Percentiles rank a stretch among this genome's conserved stretches.
These are phyloP conservation scores for Ophthalmolycus amberensis DNA, from an alignment of 2,113 vertebrate species.

Conservation along the genomic window DNA sequence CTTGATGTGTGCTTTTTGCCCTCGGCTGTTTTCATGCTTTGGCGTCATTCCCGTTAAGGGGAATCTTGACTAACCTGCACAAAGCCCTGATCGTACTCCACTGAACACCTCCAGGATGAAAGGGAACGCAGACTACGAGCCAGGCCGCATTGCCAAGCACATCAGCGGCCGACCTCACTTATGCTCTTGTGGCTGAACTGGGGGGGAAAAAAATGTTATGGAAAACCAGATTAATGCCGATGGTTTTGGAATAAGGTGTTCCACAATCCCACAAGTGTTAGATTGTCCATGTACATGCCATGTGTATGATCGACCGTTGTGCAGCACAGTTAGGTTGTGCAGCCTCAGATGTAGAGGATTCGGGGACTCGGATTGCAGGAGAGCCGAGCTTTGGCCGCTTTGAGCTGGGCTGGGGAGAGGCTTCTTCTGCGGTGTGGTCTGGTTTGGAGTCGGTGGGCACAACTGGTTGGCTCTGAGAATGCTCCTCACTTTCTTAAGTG, in stretches of 20 bases:
- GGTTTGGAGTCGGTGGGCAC: not conserved
- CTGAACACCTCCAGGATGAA: constrained; percentile 1
- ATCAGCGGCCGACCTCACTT: not conserved
- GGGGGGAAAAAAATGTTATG: no score
- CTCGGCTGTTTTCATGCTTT: not conserved
- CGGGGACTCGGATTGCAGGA: not conserved
- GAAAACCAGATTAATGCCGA: no score
- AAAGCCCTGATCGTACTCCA: not conserved
- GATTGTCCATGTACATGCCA: no score
- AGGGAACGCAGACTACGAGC: not conserved
- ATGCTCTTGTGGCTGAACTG: no score
- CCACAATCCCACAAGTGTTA: no score
- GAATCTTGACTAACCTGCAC: not conserved
- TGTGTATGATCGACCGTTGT: no score
- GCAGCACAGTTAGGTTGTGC: no score
- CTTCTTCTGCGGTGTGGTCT: not conserved
- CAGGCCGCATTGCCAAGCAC: not conserved
- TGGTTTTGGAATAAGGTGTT: no score
- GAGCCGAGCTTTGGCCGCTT: not conserved
- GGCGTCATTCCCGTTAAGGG: not conserved
- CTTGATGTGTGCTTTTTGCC: not conserved
- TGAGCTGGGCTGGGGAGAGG: not conserved
- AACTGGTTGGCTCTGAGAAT: not conserved
- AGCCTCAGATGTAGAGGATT: not conserved
- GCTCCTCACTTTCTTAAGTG: not conserved